Evolutionary conservation across 2,888 invertebrate species (phyloP), one percentile per base, ranked within the genome.

Genomic region (Drosophila mimetica): DNA sequence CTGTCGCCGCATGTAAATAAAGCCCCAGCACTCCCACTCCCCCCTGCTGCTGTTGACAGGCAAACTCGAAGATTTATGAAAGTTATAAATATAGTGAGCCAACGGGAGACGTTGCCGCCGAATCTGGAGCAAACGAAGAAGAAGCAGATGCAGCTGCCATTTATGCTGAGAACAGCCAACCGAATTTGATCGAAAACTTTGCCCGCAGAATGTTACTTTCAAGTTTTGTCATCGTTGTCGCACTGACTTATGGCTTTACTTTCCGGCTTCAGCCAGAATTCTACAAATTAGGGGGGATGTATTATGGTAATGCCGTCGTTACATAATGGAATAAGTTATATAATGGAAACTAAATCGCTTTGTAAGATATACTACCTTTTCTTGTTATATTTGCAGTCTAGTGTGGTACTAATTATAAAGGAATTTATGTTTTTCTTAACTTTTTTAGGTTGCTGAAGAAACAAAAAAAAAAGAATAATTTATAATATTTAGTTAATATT

Each of bases 1-100:
- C 71, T 48, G 36, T 48, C 25, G 61, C 72, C 50, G 63, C 72
- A 34, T 54, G 54, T 63, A 71, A 63, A 70, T 72, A 72, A 36
- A 53, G 42, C 16, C 11, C 16, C 1, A 5, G 20, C n/a, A 37
- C 7, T 8, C 8, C n/a, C 1, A n/a, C 42, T 13, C 6, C 34
- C n/a, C 16, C 41, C 34, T 13, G 25, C 39, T 42, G 59, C 42
- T 59, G 71, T 59, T 70, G 69, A 71, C 69, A 61, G 48, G 72
- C 54, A 70, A 63, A 64, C 71, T 53, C 52, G 28, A 34, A 65
- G 71, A 71, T 71, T 71, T 71, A 71, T 50, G 57, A 65, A 73
- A 73, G 73, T 73, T 65, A 53, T 70, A 71, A 52, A 73, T 71
- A 72, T 57, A 52, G 64, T 42, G 52, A 47, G 28, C 71, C 42